These are phyloP conservation scores for Sebastes aleutianus DNA, from an alignment of 2,797 vertebrate species.

Conservation along the genomic window DNA sequence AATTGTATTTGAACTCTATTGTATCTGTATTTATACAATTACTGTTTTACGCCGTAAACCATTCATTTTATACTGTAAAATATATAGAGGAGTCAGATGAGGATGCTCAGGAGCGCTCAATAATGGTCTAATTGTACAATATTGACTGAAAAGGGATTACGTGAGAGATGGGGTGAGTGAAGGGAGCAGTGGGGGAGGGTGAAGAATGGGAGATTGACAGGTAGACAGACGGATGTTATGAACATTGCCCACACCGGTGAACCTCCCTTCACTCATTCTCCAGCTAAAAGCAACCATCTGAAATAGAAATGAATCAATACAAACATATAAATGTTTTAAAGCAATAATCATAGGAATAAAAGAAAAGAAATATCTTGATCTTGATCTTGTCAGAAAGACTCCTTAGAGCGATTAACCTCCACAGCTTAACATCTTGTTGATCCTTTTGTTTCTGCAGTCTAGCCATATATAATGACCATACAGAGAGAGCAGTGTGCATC, in stretches of 20 bases:
- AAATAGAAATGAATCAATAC: background rate
- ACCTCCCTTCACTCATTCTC: background rate
- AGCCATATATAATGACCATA: background rate
- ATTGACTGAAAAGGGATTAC: background rate
- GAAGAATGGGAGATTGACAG: background rate
- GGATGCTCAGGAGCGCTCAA: background rate
- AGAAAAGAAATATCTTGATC: background rate
- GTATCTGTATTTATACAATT: background rate
- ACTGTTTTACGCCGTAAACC: too few species aligned
- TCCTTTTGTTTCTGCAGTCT: background rate
- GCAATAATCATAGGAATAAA: background rate
- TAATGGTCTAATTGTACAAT: background rate
- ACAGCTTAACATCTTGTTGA: background rate
- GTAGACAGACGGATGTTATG: background rate
- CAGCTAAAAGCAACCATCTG: background rate
- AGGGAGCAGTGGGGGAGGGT: background rate
- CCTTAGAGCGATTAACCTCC: background rate
- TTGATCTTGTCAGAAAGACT: background rate
- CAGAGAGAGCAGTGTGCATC: background rate
- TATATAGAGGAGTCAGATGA: background rate
- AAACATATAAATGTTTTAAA: background rate
- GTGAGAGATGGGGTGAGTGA: background rate
- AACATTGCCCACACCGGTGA: background rate
- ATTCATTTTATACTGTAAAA: rapidly evolving
- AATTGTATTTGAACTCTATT: background rate